A percentile compares a stretch with the other conserved stretches of the same genome.
These are phyloP conservation scores for Diphyllodes magnificus DNA, from an alignment of 2,113 vertebrate genomes.

Conservation along the genomic window DNA sequence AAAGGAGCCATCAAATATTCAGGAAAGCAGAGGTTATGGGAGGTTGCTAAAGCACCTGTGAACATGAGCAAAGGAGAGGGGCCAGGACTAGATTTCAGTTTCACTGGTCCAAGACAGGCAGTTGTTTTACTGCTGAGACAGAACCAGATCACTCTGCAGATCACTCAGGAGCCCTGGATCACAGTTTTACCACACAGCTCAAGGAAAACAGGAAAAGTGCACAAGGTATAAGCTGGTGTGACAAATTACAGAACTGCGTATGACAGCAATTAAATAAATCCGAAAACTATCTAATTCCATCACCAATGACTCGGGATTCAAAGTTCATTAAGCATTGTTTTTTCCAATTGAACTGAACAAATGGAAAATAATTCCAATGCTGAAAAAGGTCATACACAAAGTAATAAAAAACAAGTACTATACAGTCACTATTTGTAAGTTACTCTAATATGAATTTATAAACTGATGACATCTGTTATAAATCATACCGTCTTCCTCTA, in stretches of 20 bases:
- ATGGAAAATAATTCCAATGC: conserved; percentile 22
- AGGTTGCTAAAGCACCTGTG: not conserved
- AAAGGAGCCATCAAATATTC: conserved; percentile 31
- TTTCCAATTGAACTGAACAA: conserved; percentile 16
- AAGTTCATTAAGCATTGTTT: conserved; percentile 18
- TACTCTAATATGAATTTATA: conserved; percentile 5
- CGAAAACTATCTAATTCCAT: not conserved
- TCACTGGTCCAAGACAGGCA: not conserved
- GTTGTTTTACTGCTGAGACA: not conserved
- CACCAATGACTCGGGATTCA: not conserved
- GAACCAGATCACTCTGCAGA: not conserved
- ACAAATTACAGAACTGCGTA: not conserved
- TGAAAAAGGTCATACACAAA: conserved; percentile 22
- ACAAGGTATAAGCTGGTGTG: not conserved
- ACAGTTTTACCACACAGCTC: not conserved
- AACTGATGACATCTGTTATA: conserved; percentile 1
- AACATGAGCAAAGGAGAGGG: not conserved
- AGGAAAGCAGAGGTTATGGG: not conserved
- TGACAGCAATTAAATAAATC: not conserved
- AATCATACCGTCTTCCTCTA: not conserved
- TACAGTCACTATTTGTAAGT: not conserved
- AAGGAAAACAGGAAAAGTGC: not conserved
- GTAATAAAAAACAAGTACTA: not conserved
- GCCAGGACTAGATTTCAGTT: not conserved
- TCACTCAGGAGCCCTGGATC: not conserved